These are phyloP conservation scores for Sinhomidia bicolor DNA, from an alignment of 2,888 invertebrate genomes.

Conservation along the genomic window DNA sequence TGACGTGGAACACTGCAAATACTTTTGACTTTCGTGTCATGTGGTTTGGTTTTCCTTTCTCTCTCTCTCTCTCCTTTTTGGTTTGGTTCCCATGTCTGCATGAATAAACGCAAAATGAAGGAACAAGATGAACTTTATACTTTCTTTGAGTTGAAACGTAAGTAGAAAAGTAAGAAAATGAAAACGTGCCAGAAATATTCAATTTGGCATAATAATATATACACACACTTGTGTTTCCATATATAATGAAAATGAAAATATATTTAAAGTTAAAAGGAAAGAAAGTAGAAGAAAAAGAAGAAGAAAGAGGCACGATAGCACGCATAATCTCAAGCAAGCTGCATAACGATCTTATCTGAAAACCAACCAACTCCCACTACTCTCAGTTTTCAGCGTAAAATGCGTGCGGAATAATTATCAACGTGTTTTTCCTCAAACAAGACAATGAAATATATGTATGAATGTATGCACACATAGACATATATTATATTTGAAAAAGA, in stretches of 20 bases:
- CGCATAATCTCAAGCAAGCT: not conserved
- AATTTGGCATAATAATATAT: slow-evolving; percentile 16
- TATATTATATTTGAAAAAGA: too few species aligned
- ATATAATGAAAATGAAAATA: not conserved
- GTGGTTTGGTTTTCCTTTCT: slow-evolving; percentile 25
- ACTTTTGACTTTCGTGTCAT: not conserved
- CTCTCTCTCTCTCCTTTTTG: too few species aligned
- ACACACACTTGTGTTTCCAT: not conserved
- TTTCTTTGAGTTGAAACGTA: too few species aligned
- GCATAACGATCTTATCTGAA: not conserved
- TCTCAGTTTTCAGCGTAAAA: not conserved
- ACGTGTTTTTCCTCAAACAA: not conserved
- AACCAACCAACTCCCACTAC: too few species aligned
- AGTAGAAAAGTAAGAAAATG: slow-evolving; percentile 34
- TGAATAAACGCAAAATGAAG: slow-evolving; percentile 1
- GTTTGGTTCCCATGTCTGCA: not conserved
- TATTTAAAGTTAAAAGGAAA: not conserved
- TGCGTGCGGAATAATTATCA: not conserved
- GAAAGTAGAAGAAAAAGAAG: not conserved
- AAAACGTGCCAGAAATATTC: slow-evolving; percentile 54
- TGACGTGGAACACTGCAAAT: too few species aligned
- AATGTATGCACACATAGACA: too few species aligned
- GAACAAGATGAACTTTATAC: slow-evolving; percentile 17
- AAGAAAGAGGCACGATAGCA: slow-evolving; percentile 20
- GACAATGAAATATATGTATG: too few species aligned